Percentiles rank a stretch among this genome's conserved stretches.
Evolutionary conservation across 2,797 vertebrate genomes (phyloP).

Genomic region (Sebastes itinus): DNA sequence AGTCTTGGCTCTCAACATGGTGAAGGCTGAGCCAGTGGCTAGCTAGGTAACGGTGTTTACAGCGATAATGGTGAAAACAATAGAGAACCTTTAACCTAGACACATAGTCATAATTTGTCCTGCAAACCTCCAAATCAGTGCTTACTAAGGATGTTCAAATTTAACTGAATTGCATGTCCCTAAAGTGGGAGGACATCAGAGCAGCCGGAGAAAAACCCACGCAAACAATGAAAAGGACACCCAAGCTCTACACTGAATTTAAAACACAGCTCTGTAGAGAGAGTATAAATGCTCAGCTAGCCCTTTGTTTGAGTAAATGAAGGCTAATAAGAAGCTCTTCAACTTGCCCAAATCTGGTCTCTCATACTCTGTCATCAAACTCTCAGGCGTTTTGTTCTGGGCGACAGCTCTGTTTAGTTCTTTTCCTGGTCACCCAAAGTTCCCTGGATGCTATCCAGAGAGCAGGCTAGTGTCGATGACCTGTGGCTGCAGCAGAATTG

Average conservation of each 20-base stretch:
- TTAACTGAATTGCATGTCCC: not conserved
- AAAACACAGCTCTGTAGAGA: not conserved
- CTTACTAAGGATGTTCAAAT: not conserved
- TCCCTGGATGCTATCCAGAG: conserved; percentile 24
- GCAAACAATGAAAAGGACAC: not conserved
- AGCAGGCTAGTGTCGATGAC: conserved; percentile 24
- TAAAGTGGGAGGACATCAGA: not conserved
- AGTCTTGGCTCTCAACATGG: no score
- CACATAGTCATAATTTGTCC: not conserved
- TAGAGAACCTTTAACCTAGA: not conserved
- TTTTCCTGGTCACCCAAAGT: conserved; percentile 9
- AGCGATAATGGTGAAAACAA: not conserved
- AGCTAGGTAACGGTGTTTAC: no score
- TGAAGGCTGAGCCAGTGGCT: no score
- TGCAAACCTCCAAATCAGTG: not conserved
- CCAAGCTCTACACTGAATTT: not conserved
- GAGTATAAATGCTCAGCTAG: not conserved
- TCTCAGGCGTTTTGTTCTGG: not conserved
- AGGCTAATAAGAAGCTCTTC: conserved; percentile 1
- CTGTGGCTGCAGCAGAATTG: conserved; percentile 39
- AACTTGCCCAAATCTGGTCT: not conserved
- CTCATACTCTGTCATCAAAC: not conserved
- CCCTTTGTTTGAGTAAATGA: not conserved
- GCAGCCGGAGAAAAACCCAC: not conserved
- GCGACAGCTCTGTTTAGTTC: conserved; percentile 4